These are phyloP conservation scores for Morelia viridis DNA, from an alignment of 2,797 vertebrate species.

Conservation along the genomic window DNA sequence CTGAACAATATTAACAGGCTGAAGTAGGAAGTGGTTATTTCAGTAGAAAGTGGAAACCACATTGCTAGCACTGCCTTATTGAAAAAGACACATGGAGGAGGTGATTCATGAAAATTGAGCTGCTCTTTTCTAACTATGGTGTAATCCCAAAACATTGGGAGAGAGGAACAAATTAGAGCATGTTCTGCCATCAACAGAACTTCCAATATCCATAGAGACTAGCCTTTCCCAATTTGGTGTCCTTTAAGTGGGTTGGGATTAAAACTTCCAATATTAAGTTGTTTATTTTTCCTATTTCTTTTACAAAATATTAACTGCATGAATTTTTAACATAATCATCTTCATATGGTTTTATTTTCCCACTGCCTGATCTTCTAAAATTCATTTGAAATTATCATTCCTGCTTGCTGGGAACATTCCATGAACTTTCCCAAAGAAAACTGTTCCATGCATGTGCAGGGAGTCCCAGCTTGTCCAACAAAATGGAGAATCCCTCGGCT, in stretches of 20 bases:
- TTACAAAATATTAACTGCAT: not conserved
- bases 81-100: not conserved
- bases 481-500: not conserved
- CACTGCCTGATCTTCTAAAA: not conserved
- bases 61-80: too few relatives aligned
- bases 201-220: not conserved
- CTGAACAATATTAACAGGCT: not conserved
- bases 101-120: accelerated
- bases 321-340: not conserved
- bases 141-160: not conserved
- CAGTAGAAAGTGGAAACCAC: not conserved
- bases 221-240: not conserved
- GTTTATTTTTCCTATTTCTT: not conserved
- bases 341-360: not conserved
- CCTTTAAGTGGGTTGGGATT: not conserved
- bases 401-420: not conserved
- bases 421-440: not conserved
- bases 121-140: accelerated
- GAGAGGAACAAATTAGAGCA: not conserved
- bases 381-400: not conserved
- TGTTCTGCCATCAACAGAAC: not conserved
- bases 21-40: accelerated
- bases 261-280: not conserved
- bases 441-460: too few relatives aligned
- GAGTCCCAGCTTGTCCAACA: not conserved